Conservation (phyloP, 1,140 invertebrate genomes). For the Plectus sambesii region DNA sequence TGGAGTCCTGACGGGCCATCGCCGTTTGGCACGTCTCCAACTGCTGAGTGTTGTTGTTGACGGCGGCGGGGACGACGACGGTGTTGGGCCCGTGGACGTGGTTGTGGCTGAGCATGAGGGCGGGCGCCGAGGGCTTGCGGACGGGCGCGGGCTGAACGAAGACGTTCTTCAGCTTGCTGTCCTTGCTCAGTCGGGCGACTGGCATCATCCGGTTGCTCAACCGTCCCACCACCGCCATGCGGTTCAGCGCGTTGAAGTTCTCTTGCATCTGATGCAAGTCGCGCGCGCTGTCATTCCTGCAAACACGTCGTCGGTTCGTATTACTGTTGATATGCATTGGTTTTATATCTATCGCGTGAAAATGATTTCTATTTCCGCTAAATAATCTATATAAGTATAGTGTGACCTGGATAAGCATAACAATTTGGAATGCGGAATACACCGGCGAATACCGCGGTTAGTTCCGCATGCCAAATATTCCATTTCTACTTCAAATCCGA, state of each 20-base stretch:
- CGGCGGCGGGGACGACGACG: neutral
- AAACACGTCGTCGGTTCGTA: too few species aligned
- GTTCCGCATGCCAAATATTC: too few species aligned
- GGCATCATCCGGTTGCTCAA: slow-evolving; percentile 12
- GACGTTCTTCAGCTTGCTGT: slow-evolving; percentile 13
- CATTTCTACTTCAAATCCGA: too few species aligned
- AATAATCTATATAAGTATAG: too few species aligned
- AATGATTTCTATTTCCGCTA: too few species aligned
- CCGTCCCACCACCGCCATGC: slow-evolving; percentile 19
- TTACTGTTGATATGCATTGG: too few species aligned
- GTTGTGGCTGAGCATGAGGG: slow-evolving; percentile 10
- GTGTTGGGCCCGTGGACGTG: neutral
- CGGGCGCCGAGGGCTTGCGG: slow-evolving; percentile 1
- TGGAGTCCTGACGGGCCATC: slow-evolving; percentile 22
- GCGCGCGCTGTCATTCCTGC: slow-evolving; percentile 40
- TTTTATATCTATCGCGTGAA: too few species aligned
- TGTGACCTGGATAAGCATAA: too few species aligned
- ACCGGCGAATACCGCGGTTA: too few species aligned
- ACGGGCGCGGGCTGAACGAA: neutral
- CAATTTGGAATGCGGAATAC: too few species aligned
- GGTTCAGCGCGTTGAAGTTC: slow-evolving; percentile 33
- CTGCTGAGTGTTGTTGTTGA: slow-evolving; percentile 3
- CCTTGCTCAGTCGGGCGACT: slow-evolving; percentile 11
- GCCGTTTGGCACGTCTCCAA: slow-evolving; percentile 24
- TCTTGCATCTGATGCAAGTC: slow-evolving; percentile 41